These are phyloP conservation scores for Platorchestia sp. DNA, from an alignment of 1,140 invertebrate species.

Conservation along the genomic window DNA sequence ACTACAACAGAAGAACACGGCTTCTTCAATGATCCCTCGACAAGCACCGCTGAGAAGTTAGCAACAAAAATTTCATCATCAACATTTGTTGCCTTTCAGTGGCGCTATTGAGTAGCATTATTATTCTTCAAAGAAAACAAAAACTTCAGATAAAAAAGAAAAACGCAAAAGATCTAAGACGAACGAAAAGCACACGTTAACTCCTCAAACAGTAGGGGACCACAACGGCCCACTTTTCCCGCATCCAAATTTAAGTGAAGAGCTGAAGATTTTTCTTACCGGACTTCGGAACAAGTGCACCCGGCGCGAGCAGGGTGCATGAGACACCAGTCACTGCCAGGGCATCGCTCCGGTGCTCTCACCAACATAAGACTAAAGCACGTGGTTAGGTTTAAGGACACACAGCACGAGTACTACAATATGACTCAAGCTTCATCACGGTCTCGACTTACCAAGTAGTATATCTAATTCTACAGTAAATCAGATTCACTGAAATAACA, in stretches of 20 bases:
- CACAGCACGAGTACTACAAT: slow-evolving; percentile 36
- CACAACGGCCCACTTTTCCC: not conserved
- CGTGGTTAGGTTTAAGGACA: not conserved
- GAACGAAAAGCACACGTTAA: not conserved
- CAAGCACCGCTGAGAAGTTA: not conserved
- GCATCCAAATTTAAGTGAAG: not conserved
- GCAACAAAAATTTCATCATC: not conserved
- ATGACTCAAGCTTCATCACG: not conserved
- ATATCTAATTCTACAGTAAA: not conserved
- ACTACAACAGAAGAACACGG: not conserved
- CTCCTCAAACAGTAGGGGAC: not conserved
- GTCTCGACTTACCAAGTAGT: not conserved
- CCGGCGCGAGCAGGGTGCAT: not conserved
- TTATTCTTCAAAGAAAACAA: not conserved
- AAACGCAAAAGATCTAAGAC: not conserved
- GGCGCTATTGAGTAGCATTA: not conserved
- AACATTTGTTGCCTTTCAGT: not conserved
- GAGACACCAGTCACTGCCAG: not conserved
- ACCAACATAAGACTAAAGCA: slow-evolving; percentile 1
- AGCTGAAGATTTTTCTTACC: not conserved
- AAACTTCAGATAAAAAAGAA: not conserved
- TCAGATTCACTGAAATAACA: slow-evolving; percentile 40
- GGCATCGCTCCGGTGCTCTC: not conserved
- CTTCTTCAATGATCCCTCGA: not conserved
- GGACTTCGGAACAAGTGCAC: not conserved